phyloP scores from a whole-genome alignment of 2,113 vertebrate genomes.

The Pachyramphus minor region DNA sequence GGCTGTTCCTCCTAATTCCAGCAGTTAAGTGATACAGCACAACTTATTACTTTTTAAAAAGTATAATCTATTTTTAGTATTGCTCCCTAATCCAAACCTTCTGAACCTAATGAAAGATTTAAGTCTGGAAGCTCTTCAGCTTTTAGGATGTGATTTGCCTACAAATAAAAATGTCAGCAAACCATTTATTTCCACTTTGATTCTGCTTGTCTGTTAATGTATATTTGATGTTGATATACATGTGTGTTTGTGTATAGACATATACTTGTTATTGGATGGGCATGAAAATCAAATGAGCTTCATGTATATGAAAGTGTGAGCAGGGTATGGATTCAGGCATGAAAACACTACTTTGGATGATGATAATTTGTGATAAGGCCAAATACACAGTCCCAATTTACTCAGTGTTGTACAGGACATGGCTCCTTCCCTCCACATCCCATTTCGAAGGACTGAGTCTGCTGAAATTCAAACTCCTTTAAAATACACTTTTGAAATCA shows the following conservation, averaged over 20 bases:
- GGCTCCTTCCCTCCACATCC: not conserved
- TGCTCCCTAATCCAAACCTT: constrained; percentile 17
- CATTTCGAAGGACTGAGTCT: not conserved
- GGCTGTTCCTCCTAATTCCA: not conserved
- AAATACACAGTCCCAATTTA: fast-evolving
- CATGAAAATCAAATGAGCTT: not conserved
- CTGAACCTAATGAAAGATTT: constrained; percentile 68
- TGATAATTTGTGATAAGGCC: not conserved
- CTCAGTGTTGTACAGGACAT: not conserved
- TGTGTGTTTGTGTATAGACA: not conserved
- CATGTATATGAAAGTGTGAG: not conserved
- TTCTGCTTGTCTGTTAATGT: not conserved
- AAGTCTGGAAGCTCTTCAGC: constrained; percentile 52
- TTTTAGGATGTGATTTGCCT: constrained; percentile 32
- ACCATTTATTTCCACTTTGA: not conserved
- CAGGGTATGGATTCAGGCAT: not conserved
- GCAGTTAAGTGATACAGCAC: not conserved
- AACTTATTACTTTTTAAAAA: constrained; percentile 1
- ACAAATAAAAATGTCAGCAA: constrained; percentile 39
- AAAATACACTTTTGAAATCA: fast-evolving
- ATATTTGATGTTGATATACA: not conserved
- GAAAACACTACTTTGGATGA: not conserved
- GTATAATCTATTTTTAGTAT: constrained; percentile 40
- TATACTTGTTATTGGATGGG: too few relatives aligned
- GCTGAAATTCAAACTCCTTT: not conserved